Conservation (phyloP, 2,797 vertebrate species). For the Peromyscus nudipes region DNA sequence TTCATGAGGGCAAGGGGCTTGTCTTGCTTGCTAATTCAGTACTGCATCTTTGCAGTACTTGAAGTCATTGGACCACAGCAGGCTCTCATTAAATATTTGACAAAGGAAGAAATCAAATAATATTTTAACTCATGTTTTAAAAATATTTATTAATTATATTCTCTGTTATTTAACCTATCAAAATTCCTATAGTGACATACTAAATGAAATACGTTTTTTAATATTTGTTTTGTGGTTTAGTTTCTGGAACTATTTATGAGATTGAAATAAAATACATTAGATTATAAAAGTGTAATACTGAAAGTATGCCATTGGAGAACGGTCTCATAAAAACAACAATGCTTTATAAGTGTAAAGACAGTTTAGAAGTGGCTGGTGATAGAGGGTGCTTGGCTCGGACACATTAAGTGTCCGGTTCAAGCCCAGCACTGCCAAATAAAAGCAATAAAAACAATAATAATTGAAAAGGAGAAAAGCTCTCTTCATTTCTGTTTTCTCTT, state of each 20-base stretch:
- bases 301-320: background rate
- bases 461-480: background rate
- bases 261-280: background rate
- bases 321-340: background rate
- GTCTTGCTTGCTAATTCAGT: background rate
- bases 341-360: background rate
- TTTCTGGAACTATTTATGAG: constrained; percentile 42
- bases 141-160: constrained; percentile 29
- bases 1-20: background rate
- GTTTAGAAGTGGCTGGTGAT: background rate
- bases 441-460: constrained; percentile 13
- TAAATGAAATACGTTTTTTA: background rate
- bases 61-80: background rate
- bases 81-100: background rate
- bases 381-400: background rate
- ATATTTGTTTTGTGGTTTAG: constrained; percentile 45
- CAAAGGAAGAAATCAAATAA: constrained; percentile 10
- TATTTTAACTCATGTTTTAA: constrained; percentile 45
- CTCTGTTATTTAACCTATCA: constrained; percentile 19
- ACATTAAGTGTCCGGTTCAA: background rate
- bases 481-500: constrained; percentile 6
- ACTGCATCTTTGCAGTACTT: background rate
- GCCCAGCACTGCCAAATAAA: background rate
- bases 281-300: background rate
- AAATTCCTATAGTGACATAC: constrained; percentile 31